Percentiles rank a stretch among this genome's conserved stretches.
Evolutionary conservation across 2,888 invertebrate genomes (phyloP).

Genomic region (Arge pagana): DNA sequence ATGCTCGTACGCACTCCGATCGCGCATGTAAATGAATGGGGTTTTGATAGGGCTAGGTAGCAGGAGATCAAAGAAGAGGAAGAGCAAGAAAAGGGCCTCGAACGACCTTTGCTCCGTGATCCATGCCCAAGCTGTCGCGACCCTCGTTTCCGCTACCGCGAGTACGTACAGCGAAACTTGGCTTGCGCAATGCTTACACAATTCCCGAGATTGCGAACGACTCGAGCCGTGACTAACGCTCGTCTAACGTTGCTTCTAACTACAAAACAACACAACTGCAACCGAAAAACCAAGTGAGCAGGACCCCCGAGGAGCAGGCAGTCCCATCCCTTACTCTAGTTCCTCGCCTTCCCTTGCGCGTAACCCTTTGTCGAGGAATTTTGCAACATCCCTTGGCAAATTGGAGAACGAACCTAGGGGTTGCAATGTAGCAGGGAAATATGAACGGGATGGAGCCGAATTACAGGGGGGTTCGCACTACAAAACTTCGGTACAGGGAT

Average conservation of each 20-base stretch:
- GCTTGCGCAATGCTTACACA: too few species aligned
- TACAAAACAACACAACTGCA: constrained; percentile 50
- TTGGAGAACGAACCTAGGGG: constrained; percentile 44
- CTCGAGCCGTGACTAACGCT: too few species aligned
- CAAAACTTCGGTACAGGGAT: constrained; percentile 21
- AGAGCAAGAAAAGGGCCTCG: constrained; percentile 29
- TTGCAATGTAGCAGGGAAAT: constrained; percentile 43
- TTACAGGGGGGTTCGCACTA: constrained; percentile 24
- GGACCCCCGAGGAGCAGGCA: constrained; percentile 38
- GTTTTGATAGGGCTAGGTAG: constrained; percentile 56
- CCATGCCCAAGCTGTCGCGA: constrained; percentile 16
- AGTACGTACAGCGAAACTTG: constrained; percentile 11
- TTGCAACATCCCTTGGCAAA: constrained; percentile 35
- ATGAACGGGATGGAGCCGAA: constrained; percentile 30
- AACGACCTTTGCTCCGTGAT: constrained; percentile 25
- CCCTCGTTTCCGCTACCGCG: constrained; percentile 20
- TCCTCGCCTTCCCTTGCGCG: not conserved
- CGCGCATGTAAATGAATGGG: constrained; percentile 53
- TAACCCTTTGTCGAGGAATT: constrained; percentile 10
- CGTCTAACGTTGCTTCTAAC: constrained; percentile 30
- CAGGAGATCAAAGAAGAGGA: constrained; percentile 44
- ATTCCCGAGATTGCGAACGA: too few species aligned
- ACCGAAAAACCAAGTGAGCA: constrained; percentile 44
- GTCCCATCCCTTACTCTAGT: not conserved
- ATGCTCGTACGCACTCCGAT: constrained; percentile 14